A percentile compares a stretch with the other conserved stretches of the same genome.
Evolutionary conservation across 2,888 invertebrate species (phyloP).

Genomic region (Strigamia crassipes): DNA sequence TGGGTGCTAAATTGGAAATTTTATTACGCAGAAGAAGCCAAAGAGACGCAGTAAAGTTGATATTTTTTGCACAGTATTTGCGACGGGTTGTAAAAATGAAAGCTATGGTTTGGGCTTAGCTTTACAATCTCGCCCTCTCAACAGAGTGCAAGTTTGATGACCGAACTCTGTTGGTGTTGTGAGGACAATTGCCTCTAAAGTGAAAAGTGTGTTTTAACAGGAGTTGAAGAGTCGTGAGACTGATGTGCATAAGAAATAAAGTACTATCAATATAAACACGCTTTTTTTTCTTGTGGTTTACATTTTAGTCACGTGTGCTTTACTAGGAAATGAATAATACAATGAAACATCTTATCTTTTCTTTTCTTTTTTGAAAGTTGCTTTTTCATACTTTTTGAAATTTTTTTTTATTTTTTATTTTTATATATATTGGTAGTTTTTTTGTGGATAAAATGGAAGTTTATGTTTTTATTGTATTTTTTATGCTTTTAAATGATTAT

Average conservation of each 20-base stretch:
- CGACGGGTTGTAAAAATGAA: background rate
- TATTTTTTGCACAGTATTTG: background rate
- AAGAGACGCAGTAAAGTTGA: background rate
- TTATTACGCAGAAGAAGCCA: background rate
- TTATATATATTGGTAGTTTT: background rate
- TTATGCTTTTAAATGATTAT: conserved; percentile 5
- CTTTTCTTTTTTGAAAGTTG: no score
- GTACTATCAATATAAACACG: background rate
- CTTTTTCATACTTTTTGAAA: no score
- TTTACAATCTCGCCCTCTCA: background rate
- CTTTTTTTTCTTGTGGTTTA: background rate
- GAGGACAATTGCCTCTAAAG: background rate
- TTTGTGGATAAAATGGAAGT: background rate
- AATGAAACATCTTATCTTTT: no score
- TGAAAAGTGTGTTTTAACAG: background rate
- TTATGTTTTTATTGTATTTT: background rate
- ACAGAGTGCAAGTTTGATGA: background rate
- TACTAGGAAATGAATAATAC: background rate
- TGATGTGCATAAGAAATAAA: background rate
- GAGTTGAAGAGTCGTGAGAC: background rate
- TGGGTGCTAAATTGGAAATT: background rate
- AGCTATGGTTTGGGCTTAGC: background rate
- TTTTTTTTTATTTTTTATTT: no score
- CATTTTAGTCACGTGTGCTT: background rate
- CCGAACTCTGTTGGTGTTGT: background rate